Percentiles rank a stretch among this genome's conserved stretches.
These are phyloP conservation scores for Hetaerina titia DNA, from an alignment of 2,888 invertebrate genomes.

Conservation along the genomic window DNA sequence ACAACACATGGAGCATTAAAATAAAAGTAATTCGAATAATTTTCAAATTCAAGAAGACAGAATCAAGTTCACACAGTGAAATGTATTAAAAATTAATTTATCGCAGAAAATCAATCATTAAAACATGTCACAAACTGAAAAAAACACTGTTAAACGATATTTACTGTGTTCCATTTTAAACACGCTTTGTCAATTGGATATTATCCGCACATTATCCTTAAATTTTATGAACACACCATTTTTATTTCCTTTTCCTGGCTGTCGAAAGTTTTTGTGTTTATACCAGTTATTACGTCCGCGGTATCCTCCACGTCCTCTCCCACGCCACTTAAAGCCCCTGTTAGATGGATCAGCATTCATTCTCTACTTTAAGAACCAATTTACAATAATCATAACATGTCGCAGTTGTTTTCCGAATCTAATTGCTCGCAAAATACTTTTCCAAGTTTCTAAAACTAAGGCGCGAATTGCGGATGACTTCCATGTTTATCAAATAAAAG, in stretches of 20 bases:
- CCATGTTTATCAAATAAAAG: background rate
- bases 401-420: background rate
- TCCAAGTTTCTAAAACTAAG: background rate
- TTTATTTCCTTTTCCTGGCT: background rate
- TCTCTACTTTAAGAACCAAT: no score
- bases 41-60: background rate
- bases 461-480: background rate
- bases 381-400: background rate
- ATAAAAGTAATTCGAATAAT: background rate
- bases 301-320: conserved; percentile 48
- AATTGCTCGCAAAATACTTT: background rate
- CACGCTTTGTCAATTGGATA: no score
- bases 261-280: conserved; percentile 28
- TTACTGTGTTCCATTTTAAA: no score
- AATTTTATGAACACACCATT: background rate
- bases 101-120: background rate
- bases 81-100: background rate
- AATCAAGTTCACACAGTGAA: background rate
- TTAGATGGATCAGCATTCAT: background rate
- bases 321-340: conserved; percentile 60
- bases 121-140: no score
- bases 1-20: background rate
- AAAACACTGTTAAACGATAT: no score
- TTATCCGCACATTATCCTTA: background rate
- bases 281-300: conserved; percentile 54